Evolutionary conservation across 2,888 invertebrate genomes (phyloP).

Genomic region (Chesias legatella): DNA sequence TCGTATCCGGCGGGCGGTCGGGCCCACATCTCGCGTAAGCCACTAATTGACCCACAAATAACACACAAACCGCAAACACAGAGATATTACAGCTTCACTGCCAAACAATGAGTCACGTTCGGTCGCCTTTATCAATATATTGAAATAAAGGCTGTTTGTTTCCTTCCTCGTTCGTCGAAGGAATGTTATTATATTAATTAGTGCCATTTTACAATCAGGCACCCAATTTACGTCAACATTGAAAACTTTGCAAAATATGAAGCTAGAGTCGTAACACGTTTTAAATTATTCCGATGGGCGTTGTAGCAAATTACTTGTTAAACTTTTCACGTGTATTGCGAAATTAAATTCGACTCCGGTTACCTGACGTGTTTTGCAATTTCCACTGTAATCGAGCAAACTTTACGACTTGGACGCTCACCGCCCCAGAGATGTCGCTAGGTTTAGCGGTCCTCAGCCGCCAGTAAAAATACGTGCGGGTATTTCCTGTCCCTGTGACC

Average conservation of each 20-base stretch:
- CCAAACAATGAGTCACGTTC: conserved; percentile 48
- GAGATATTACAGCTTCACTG: conserved; percentile 44
- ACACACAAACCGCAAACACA: conserved; percentile 48
- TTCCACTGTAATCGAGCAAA: conserved; percentile 22
- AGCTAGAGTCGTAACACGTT: conserved; percentile 5
- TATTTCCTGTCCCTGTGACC: conserved; percentile 68
- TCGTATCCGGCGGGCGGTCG: conserved; percentile 41
- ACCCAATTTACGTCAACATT: conserved; percentile 11
- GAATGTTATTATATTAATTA: conserved; percentile 15
- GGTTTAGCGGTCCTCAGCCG: conserved; percentile 51
- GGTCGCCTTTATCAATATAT: conserved; percentile 37
- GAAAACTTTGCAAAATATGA: conserved; percentile 4
- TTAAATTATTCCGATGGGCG: conserved; percentile 1
- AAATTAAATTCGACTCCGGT: conserved; percentile 18
- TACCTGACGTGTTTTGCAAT: conserved; percentile 23
- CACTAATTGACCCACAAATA: conserved; percentile 56
- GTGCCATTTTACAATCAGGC: conserved; percentile 1
- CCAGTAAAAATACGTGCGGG: conserved; percentile 76
- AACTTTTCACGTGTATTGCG: conserved; percentile 12
- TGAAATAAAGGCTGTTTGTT: conserved; percentile 34
- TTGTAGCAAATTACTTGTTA: conserved; percentile 12
- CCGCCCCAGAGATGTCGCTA: conserved; percentile 67
- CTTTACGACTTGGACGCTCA: conserved; percentile 22
- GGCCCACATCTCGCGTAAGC: conserved; percentile 34
- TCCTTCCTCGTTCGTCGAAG: conserved; percentile 37